phyloP scores from a whole-genome alignment of 2,113 vertebrate species.

The Sprattus sprattus region DNA sequence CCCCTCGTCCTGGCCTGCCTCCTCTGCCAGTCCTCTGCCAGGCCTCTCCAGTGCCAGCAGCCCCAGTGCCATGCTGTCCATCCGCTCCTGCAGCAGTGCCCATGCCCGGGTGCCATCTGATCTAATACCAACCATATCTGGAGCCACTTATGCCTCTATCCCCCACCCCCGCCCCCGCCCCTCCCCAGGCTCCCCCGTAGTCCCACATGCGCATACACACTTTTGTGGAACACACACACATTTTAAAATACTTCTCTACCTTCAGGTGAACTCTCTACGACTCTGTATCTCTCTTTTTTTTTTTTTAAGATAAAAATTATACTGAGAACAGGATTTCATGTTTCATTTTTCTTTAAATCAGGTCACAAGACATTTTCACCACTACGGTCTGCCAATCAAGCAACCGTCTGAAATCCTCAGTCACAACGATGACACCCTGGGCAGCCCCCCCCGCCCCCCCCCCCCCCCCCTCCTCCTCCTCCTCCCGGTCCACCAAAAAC shows the following conservation, averaged over 20 bases:
- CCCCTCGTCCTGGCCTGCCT: not conserved
- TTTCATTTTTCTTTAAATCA: too few relatives aligned
- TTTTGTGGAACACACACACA: not conserved
- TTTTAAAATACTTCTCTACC: not conserved
- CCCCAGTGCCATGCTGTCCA: not conserved
- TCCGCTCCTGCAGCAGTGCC: constrained; percentile 6
- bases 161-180: not conserved
- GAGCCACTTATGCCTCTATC: not conserved
- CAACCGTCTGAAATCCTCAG: too few relatives aligned
- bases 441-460: too few relatives aligned
- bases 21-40: not conserved
- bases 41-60: not conserved
- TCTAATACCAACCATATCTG: not conserved
- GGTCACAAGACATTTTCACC: too few relatives aligned
- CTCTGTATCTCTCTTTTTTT: not conserved
- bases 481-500: too few relatives aligned
- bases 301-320: too few relatives aligned
- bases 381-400: too few relatives aligned
- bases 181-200: not conserved
- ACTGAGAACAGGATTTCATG: too few relatives aligned
- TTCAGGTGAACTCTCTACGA: not conserved
- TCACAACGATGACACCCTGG: too few relatives aligned
- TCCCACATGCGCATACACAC: not conserved
- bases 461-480: too few relatives aligned
- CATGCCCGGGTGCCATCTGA: constrained; percentile 7